These are phyloP conservation scores for Apocrypta bakeri DNA, from an alignment of 1,140 invertebrate species.

Conservation along the genomic window DNA sequence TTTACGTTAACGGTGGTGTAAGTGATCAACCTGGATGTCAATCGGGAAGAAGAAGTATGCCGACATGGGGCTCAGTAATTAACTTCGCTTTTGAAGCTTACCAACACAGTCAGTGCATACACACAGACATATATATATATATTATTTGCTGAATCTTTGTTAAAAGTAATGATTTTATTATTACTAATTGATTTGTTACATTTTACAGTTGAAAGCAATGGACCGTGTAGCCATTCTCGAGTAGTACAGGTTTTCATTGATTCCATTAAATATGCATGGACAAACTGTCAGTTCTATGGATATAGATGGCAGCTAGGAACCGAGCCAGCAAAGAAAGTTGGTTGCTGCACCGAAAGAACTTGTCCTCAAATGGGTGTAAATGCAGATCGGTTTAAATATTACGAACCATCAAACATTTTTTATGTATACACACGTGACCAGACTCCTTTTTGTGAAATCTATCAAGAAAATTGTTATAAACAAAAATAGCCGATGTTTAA, in stretches of 20 bases:
- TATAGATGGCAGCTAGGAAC: conserved; percentile 62
- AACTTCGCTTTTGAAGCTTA: background rate
- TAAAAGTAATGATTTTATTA: background rate
- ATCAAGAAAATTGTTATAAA: too few species aligned
- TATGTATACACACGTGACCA: too few species aligned
- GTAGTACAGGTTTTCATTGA: conserved; percentile 2
- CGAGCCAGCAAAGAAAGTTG: conserved; percentile 3
- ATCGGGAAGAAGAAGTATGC: background rate
- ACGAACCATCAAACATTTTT: too few species aligned
- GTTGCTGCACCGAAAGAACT: conserved; percentile 48
- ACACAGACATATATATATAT: background rate
- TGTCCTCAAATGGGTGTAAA: conserved; percentile 63
- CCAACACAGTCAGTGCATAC: background rate
- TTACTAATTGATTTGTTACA: background rate
- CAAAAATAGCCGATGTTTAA: too few species aligned
- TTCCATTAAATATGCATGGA: background rate
- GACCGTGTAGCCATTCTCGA: conserved; percentile 6
- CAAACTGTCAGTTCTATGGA: background rate
- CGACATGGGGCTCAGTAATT: too few species aligned
- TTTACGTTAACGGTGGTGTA: conserved; percentile 82
- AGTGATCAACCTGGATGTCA: conserved; percentile 75
- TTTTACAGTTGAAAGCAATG: background rate
- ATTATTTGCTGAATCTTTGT: too few species aligned
- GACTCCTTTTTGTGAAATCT: too few species aligned
- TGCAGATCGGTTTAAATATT: conserved; percentile 34